These are phyloP conservation scores for Porphyrio hochstetteri DNA, from an alignment of 2,113 vertebrate species.

Conservation along the genomic window DNA sequence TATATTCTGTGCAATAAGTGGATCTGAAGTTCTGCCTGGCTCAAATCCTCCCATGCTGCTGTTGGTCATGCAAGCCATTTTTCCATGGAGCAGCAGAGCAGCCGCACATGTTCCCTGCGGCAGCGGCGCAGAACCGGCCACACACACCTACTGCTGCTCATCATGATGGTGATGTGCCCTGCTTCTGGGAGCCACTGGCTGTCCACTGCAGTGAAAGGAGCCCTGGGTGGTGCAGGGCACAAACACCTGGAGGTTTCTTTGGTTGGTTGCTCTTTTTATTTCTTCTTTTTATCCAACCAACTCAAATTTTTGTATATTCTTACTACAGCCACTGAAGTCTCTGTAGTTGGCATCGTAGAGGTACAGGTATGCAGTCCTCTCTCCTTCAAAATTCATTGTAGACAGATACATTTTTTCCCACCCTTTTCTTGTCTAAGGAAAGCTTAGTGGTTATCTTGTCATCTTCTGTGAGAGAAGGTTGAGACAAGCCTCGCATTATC, in stretches of 20 bases:
- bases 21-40: neutral
- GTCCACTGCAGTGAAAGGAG: neutral
- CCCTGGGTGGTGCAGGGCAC: neutral
- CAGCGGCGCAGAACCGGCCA: neutral
- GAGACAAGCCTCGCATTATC: neutral
- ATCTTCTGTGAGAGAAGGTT: neutral
- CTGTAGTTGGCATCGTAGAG: neutral
- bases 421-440: neutral
- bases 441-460: neutral
- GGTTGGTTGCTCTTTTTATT: neutral
- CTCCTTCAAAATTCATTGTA: neutral
- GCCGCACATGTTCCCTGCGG: neutral
- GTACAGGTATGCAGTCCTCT: neutral
- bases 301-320: neutral
- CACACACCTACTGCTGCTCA: neutral
- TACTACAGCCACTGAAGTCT: neutral
- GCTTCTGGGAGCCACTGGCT: neutral
- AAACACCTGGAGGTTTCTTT: neutral
- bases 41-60: neutral
- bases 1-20: neutral
- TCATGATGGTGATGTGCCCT: neutral
- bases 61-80: neutral
- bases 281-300: neutral
- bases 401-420: neutral
- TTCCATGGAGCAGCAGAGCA: neutral